Evolutionary conservation across 2,888 invertebrate genomes (phyloP), one percentile per base, ranked within the genome.

Genomic region (Sycophila texana): DNA sequence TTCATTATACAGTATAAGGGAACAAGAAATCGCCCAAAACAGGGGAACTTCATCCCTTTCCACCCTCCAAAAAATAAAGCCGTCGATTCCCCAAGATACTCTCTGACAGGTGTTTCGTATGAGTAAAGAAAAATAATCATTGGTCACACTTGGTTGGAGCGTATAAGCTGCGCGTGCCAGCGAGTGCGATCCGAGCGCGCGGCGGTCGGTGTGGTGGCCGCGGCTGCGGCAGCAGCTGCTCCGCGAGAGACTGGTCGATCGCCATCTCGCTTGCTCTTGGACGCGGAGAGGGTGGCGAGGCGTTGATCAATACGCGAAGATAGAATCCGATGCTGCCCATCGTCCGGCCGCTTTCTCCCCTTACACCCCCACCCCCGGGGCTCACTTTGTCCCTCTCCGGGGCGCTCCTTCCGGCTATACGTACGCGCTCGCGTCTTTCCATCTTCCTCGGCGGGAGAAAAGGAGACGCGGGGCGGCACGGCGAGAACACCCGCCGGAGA

Each of bases 291-390:
- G 39, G 58, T 39, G 20, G 67, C 87, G 89, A 90, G 90, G 89
- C 90, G 89, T 90, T 90, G 90, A 90, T 90, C 90, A 90, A 90
- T 90, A 90, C 90, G 88, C 88, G 89, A 90, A 90, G 90, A 90
- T 90, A 90, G 90, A 90, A 90, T 90, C 89, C 90, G 87, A 89
- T 90, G 90, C 89, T 88, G 86, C 80, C 86, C 82, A 79, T 77
- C 83, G 77, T 83, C 83, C 83, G 81, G 80, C 39, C 61, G 20
- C 82, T 83, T 81, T 81, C 73, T 77, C 82, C 73, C 78, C 26
- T 51, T n/a, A 0, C 30, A 20, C 26, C 39, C 39, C 39, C 39
- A 39, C 39, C 39, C 30, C 60, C 58, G 55, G 79, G 55, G 79
- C 79, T 58, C 79, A 79, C 83, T 49, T 66, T 63, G 60, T 76